Evolutionary conservation across 2,888 invertebrate genomes (phyloP), one percentile per base, ranked within the genome.

Genomic region (Brachylomia viminalis): DNA sequence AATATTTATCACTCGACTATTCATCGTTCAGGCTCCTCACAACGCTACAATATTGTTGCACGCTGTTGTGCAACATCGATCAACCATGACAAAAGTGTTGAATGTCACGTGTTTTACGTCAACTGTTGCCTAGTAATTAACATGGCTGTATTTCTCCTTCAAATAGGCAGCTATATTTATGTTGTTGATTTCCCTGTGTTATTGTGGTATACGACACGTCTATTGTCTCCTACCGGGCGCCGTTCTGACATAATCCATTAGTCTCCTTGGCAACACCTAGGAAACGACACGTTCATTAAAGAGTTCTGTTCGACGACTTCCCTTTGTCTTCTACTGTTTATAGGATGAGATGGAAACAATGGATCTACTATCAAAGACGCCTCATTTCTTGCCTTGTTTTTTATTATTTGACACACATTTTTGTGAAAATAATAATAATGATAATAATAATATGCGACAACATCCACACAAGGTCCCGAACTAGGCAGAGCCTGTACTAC

Each of bases 191-290:
- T 56, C 52, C 59, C 52, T 27, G 52, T 77, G 17, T 30, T 65
- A 49, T 67, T 68, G 33, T 42, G 23, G 13, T 45, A 15, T 49
- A 27, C 23, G n/a, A 66, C 54, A 61, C 15, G 6, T 23, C 64
- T 65, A 65, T 79, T 79, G 69, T 82, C 52, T 68, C 1, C 54
- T 15, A 20, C 56, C 47, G 52, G 47, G 56, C 23, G 30, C 45
- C 27, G 45, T 42, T 42, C 47, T 69, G 83, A 65, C 83, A 76
- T 66, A 65, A 69, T 82, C 69, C 64, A 82, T 82, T 77, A 77
- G 38, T 7, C 38, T 58, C 64, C 15, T 65, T 80, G 82, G 83
- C 77, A 54, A 59, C 45, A 77, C 27, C 56, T 42, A 20, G 15
- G 30, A 77, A 54, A 65, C 82, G 83, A 65, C 58, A 77, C 58